These are phyloP conservation scores for Urocolius indicus DNA, from an alignment of 2,113 vertebrate species.

Conservation along the genomic window DNA sequence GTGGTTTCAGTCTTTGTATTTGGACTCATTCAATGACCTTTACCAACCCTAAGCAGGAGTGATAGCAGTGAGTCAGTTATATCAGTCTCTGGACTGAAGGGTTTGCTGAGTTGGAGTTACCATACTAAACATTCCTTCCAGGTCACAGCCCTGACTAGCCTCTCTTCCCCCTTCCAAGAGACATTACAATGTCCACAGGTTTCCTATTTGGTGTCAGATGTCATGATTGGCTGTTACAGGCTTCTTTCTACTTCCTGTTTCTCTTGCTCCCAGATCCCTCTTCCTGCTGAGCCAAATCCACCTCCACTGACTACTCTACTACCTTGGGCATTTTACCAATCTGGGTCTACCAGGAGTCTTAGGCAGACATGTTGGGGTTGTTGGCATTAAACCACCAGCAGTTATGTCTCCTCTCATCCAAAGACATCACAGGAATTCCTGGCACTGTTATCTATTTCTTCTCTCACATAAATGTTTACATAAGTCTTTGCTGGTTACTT, in stretches of 20 bases:
- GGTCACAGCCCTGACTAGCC: neutral
- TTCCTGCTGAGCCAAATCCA: neutral
- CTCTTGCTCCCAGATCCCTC: neutral
- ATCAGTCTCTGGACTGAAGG: neutral
- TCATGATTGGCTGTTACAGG: neutral
- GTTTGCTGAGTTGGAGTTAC: neutral
- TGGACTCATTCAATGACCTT: neutral
- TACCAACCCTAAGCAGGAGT: neutral
- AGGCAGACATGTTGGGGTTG: rapidly evolving
- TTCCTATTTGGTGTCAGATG: neutral
- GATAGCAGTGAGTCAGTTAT: rapidly evolving
- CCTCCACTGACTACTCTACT: neutral
- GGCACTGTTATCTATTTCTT: neutral
- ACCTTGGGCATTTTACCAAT: rapidly evolving
- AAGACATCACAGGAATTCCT: neutral
- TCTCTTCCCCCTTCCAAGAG: neutral
- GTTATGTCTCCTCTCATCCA: neutral
- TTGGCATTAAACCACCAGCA: neutral
- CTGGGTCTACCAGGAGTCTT: neutral
- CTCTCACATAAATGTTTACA: neutral
- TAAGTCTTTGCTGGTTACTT: neutral
- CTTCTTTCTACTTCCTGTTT: neutral
- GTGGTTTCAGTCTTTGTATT: neutral
- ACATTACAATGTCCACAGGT: neutral
- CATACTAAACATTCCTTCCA: rapidly evolving